Conservation (phyloP, 92 coral and sea anemone species). For the Siderastrea radians region DNA sequence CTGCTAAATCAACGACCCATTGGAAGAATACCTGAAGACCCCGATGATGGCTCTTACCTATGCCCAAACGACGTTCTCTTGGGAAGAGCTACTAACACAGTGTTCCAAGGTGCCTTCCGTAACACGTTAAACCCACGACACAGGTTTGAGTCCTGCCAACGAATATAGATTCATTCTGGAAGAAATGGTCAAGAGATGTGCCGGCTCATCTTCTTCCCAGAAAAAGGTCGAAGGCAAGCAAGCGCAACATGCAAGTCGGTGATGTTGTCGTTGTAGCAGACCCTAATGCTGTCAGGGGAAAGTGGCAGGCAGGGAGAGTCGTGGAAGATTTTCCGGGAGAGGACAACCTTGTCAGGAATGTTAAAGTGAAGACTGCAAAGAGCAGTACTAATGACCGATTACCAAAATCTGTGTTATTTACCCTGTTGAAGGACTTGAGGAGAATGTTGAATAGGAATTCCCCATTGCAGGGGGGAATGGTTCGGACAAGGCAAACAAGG, state of each 20-base stretch:
- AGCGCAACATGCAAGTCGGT: slow-evolving; percentile 17
- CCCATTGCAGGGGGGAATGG: no score
- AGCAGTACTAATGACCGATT: not conserved
- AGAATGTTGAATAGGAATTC: no score
- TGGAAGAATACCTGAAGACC: slow-evolving; percentile 44
- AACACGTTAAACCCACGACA: slow-evolving; percentile 46
- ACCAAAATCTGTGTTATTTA: not conserved
- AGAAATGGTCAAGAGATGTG: slow-evolving; percentile 56
- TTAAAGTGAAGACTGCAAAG: slow-evolving; percentile 28
- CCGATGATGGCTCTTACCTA: slow-evolving; percentile 55
- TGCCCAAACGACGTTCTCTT: slow-evolving; percentile 58
- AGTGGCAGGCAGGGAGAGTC: slow-evolving; percentile 55
- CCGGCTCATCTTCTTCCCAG: slow-evolving; percentile 25
- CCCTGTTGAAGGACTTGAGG: no score
- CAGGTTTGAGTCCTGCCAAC: slow-evolving; percentile 44
- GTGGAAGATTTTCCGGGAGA: slow-evolving; percentile 50
- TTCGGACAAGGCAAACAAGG: no score
- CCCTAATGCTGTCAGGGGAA: slow-evolving; percentile 43
- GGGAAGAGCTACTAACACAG: slow-evolving; percentile 41
- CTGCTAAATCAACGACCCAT: slow-evolving; percentile 60
- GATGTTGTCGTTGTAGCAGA: slow-evolving; percentile 42
- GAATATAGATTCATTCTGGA: slow-evolving; percentile 58
- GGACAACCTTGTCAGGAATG: slow-evolving; percentile 33
- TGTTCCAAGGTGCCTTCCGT: slow-evolving; percentile 65
- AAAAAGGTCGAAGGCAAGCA: no score